Base-by-base conservation (phyloP, 2,888 invertebrate genomes). In the Pseudeuparius sepicola region DNA sequence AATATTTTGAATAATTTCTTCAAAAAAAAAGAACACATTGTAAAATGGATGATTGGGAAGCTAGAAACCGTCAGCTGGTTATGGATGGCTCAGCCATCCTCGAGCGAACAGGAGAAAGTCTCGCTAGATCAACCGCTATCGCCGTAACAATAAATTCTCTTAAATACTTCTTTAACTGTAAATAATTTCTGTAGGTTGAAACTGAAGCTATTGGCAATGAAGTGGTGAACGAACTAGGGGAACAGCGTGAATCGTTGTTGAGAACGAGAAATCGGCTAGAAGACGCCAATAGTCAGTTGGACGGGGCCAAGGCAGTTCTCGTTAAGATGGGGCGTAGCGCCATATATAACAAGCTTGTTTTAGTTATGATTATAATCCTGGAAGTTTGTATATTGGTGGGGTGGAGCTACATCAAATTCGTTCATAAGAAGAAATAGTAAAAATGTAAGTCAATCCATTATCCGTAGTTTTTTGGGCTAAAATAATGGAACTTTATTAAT, bases 161-260 rank as follows among this genome's bases (percentile, higher is more conserved):
- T n/a, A n/a, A n/a, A n/a, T n/a, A n/a, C n/a, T n/a, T n/a, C n/a
- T n/a, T n/a, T n/a, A n/a, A n/a, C n/a, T n/a, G n/a, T n/a, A n/a
- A n/a, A n/a, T n/a, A n/a, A n/a, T n/a, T n/a, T n/a, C n/a, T n/a
- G n/a, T n/a, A n/a, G 1, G 69, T 78, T 3, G 86, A 89, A 63
- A 85, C 84, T 0, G 88, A 88, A 61, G 70, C 73, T 50, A 72
- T 87, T 43, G 87, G 85, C 4, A 73, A 75, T 1, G 80, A 78
- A 55, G 82, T 86, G 2, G 68, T 88, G 4, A 70, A 73, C 1
- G 87, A 88, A 48, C 62, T 89, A 20, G 75, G 75, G 2, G 72
- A 70, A 39, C 88, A 88, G 59, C 62, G 87, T 35, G 86, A 88
- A 54, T 68, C 80, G 0, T 59, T 89, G 3, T 53, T 78, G 3